These are phyloP conservation scores for Lithobates sylvaticus DNA, from an alignment of 2,797 vertebrate genomes.

Conservation along the genomic window DNA sequence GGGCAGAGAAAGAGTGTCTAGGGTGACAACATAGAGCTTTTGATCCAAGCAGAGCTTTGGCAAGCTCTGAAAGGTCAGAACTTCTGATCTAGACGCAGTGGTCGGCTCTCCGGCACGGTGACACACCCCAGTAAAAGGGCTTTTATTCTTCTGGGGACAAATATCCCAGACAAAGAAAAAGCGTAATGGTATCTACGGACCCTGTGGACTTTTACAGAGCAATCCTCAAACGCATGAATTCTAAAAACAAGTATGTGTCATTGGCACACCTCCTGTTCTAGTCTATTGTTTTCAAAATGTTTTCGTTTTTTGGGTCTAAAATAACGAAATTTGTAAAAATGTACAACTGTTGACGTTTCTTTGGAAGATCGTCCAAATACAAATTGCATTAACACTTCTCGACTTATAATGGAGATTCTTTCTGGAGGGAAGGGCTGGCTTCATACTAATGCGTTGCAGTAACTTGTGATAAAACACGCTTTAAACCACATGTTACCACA, in stretches of 20 bases:
- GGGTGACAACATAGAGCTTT: conserved; percentile 1
- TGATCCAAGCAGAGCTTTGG: conserved; percentile 47
- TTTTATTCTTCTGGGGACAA: conserved; percentile 22
- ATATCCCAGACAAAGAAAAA: conserved; percentile 2
- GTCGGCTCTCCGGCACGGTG: conserved; percentile 5
- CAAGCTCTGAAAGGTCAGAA: conserved; percentile 50
- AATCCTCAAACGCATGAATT: conserved; percentile 72
- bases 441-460: too few relatives aligned
- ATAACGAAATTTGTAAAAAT: too few relatives aligned
- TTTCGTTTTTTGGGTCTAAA: too few relatives aligned
- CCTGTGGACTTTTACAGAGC: conserved; percentile 73
- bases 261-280: neutral
- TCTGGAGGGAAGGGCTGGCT: too few relatives aligned
- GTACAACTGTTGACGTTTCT: too few relatives aligned
- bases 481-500: too few relatives aligned
- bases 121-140: conserved; percentile 14
- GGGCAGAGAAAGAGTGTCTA: conserved; percentile 6
- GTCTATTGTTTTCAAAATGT: neutral
- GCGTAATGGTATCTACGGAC: conserved; percentile 53
- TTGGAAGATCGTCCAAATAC: too few relatives aligned
- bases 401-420: too few relatives aligned
- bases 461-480: too few relatives aligned
- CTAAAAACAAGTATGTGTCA: conserved; percentile 65
- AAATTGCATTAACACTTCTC: too few relatives aligned
- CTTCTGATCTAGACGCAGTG: conserved; percentile 29